These are phyloP conservation scores for Chrysomallon squamiferum DNA, from an alignment of 1,140 invertebrate genomes.

Conservation along the genomic window DNA sequence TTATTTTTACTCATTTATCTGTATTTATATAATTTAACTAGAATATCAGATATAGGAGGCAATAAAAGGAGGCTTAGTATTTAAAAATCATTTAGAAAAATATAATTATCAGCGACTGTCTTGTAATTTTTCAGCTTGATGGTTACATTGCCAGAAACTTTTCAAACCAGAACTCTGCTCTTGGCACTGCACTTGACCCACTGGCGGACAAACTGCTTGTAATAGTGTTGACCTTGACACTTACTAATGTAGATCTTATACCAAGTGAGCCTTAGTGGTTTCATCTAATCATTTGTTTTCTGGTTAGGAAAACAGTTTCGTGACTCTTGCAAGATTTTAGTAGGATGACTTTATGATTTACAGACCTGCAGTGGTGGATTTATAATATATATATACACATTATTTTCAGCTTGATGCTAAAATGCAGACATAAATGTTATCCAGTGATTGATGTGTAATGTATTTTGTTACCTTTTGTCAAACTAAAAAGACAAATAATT, in stretches of 20 bases:
- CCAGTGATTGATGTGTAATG: too few species aligned
- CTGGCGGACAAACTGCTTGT: conserved; percentile 97
- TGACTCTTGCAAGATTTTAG: not conserved
- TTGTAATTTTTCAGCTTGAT: conserved; percentile 77
- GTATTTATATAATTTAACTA: too few species aligned
- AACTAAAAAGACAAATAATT: too few species aligned
- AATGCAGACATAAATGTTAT: too few species aligned
- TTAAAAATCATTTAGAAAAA: too few species aligned
- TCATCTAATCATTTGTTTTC: not conserved
- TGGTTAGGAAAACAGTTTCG: not conserved
- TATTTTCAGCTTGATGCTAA: too few species aligned
- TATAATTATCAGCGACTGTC: too few species aligned
- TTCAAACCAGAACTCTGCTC: conserved; percentile 86
- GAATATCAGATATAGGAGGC: too few species aligned
- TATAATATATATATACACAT: not conserved
- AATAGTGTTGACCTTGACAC: conserved; percentile 83
- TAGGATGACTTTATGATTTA: not conserved
- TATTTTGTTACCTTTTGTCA: too few species aligned
- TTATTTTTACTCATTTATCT: too few species aligned
- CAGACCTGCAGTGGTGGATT: not conserved
- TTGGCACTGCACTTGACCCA: conserved; percentile 96
- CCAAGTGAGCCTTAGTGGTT: conserved; percentile 67
- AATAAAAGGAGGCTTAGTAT: too few species aligned
- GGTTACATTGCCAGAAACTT: conserved; percentile 95
- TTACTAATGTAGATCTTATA: conserved; percentile 85